Evolutionary conservation across 2,888 invertebrate genomes (phyloP), one percentile per base, ranked within the genome.

Genomic region (Trichogramma dendrolimi): DNA sequence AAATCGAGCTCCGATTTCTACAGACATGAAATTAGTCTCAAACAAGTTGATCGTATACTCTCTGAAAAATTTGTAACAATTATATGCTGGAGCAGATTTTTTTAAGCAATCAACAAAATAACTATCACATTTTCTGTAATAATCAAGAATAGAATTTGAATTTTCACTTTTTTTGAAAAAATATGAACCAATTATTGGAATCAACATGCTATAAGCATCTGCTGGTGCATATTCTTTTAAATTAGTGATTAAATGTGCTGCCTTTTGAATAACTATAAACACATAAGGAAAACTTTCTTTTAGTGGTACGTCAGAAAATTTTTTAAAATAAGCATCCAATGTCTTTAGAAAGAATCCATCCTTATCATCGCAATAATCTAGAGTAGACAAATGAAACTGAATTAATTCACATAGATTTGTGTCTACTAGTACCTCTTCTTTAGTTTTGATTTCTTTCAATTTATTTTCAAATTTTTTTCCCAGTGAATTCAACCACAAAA

Each of bases 401-500:
- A 27, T 27, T 2, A 27, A 27, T 53, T 38, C 4, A 64, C 14
- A 42, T 44, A 53, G 43, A 1, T 43, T 40, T 4, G 27, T 64
- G 55, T 49, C 58, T 40, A 53, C 43, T 43, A n/a, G 41, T 53
- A 38, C 4, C 3, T 27, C 7, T 55, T 56, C 50, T 53, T 51
- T 7, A 38, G n/a, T 10, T 40, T 59, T 46, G n/a, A 5, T 44
- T 48, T 63, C 57, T 6, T 7, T n/a, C 52, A 5, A 4, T 55
- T 55, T 7, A 40, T 5, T n/a, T 44, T 66, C 60, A 10, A 66
- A 47, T 55, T 56, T 55, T 14, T 66, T 63, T 11, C 55, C 46
- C 43, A 64, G 42, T 53, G 61, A 62, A 41, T 62, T 60, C 6
- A 65, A 62, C 74, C 74, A 75, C n/a, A 71, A 60, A 39, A 56